Base-by-base conservation (phyloP, 1,140 invertebrate genomes). In the Pteromalus puparum region DNA sequence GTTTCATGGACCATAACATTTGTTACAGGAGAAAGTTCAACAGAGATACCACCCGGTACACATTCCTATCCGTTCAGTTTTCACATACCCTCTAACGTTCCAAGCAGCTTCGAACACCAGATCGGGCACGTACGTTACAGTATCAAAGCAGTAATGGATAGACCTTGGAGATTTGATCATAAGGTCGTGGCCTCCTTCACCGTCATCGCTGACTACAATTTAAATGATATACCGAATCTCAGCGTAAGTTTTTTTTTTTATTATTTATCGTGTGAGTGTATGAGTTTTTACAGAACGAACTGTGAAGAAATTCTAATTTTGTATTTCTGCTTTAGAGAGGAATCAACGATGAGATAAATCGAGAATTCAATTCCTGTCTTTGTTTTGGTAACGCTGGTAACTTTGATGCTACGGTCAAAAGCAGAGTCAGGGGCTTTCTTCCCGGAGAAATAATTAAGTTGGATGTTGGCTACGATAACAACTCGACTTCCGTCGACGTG, bases 391-490 rank as follows among this genome's bases (percentile, higher is more conserved):
- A 81, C 0, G 94, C 94, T 10, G 94, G 94, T 0, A 94, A 94
- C 1, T 80, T 96, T 12, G 92, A 93, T 0, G 91, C 95, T 6
- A 92, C 94, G 26, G 91, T 95, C 0, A 90, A 88, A 83, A 89
- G 95, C 13, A 95, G 95, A 1, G 91, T 94, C 34, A 73, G 93
- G 0, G 95, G 95, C 0, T 96, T 94, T 88, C 95, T 95, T 75
- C 94, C 95, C 12, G 95, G 95, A 0, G 95, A 96, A 91, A 90
- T 91, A 30, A 94, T 96, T 87, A 94, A 95, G 2, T 90, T 95
- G 7, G 92, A 90, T 46, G 89, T 95, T 26, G 93, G 95, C 86
- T 93, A 95, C 34, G 93, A 95, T 74, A 95, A 95, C 83, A 93
- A 93, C n/a, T 95, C 95, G 24, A 94, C 94, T 89, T 38, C 93